These are phyloP conservation scores for Forbesichthys papilliferus DNA, from an alignment of 2,113 vertebrate genomes.

Conservation along the genomic window DNA sequence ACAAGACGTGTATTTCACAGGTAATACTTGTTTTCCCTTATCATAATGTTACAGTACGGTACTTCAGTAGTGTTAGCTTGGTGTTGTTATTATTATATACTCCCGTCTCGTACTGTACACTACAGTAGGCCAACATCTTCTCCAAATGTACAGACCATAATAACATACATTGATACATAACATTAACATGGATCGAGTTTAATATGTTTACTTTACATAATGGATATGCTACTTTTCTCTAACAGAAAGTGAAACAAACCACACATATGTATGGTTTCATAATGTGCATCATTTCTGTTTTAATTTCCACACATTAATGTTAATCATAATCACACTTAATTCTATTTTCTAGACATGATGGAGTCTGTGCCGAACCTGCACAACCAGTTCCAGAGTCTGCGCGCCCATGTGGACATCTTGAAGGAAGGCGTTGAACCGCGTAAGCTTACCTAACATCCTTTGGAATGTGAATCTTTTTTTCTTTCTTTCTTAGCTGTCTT, in stretches of 20 bases:
- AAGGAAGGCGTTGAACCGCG: constrained; percentile 83
- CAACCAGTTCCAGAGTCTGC: constrained; percentile 81
- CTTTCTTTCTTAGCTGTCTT: too few species aligned
- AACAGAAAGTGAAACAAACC: too few species aligned
- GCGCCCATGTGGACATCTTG: constrained; percentile 80
- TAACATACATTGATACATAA: too few species aligned
- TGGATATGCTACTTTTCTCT: too few species aligned
- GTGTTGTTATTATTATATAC: too few species aligned
- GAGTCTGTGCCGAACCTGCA: constrained; percentile 80
- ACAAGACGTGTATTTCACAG: neutral
- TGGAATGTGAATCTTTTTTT: constrained; percentile 19
- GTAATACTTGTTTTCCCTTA: constrained; percentile 9
- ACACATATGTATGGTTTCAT: neutral
- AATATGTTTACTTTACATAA: too few species aligned
- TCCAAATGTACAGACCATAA: too few species aligned
- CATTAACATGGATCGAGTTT: too few species aligned
- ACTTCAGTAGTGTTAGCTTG: neutral
- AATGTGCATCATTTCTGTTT: neutral
- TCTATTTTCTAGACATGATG: constrained; percentile 67
- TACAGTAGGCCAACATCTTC: too few species aligned
- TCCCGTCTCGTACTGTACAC: too few species aligned
- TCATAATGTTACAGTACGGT: too few species aligned
- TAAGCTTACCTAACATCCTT: constrained; percentile 73
- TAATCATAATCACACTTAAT: too few species aligned
- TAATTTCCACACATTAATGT: neutral